These are phyloP conservation scores for Cygnus buccinator DNA, from an alignment of 2,113 vertebrate species.

Conservation along the genomic window DNA sequence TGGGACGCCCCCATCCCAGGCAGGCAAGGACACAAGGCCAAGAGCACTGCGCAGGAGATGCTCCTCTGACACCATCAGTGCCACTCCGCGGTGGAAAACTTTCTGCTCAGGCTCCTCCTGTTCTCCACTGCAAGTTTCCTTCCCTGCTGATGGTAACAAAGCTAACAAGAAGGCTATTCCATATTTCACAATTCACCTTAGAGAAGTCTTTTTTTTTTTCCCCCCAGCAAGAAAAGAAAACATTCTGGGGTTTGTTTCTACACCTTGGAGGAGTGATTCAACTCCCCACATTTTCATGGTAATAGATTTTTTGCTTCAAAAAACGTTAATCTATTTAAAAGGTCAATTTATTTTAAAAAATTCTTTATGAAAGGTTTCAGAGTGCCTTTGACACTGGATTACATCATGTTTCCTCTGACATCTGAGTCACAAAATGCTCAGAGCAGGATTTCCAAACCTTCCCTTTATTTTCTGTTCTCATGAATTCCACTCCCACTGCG, in stretches of 20 bases:
- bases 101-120: not conserved
- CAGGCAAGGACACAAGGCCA: accelerated
- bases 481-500: not conserved
- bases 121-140: not conserved
- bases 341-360: not conserved
- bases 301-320: not conserved
- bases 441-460: conserved; percentile 42
- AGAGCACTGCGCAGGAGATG: not conserved
- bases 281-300: not conserved
- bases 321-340: conserved; percentile 49
- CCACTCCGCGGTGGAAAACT: accelerated
- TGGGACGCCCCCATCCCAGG: accelerated
- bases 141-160: not conserved
- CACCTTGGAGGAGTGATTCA: conserved; percentile 12
- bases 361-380: not conserved
- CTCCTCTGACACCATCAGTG: accelerated
- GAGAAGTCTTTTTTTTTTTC: not conserved
- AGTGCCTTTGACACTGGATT: conserved; percentile 21
- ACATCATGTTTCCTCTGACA: conserved; percentile 47
- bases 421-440: conserved; percentile 43
- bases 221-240: conserved; percentile 24
- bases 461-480: conserved; percentile 28
- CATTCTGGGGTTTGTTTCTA: conserved; percentile 1
- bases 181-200: not conserved
- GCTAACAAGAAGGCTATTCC: not conserved